phyloP scores from a whole-genome alignment of 2,888 invertebrate species.

The Patella caerulea region DNA sequence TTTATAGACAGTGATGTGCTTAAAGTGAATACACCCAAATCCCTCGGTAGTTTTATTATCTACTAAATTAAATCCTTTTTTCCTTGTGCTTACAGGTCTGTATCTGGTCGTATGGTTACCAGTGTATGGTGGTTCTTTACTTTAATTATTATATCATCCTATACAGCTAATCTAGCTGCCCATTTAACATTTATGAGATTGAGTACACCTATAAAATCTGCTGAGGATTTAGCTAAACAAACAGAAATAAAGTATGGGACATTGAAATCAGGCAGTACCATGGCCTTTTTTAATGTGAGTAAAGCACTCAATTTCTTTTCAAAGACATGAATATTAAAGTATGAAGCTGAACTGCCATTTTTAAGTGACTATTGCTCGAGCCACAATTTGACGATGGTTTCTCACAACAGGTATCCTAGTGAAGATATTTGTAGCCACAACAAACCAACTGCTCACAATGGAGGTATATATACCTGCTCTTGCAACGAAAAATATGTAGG shows the following conservation, averaged over 20 bases:
- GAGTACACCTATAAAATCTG: constrained; percentile 92
- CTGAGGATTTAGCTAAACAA: constrained; percentile 91
- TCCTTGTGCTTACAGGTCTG: constrained; percentile 75
- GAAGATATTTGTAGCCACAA: too few relatives aligned
- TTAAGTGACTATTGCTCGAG: too few relatives aligned
- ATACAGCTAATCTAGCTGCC: constrained; percentile 95
- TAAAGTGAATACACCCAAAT: background rate
- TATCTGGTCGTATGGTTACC: constrained; percentile 95
- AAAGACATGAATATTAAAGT: too few relatives aligned
- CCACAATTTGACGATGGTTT: too few relatives aligned
- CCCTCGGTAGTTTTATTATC: background rate
- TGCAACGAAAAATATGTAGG: too few relatives aligned
- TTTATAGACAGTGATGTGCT: background rate
- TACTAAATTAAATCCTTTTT: background rate
- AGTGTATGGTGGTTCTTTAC: constrained; percentile 99
- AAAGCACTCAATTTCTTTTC: too few relatives aligned
- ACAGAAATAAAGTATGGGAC: constrained; percentile 77
- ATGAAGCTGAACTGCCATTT: too few relatives aligned
- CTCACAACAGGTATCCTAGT: too few relatives aligned
- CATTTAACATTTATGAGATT: constrained; percentile 97
- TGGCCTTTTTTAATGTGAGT: constrained; percentile 87
- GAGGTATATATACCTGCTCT: too few relatives aligned
- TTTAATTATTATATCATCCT: constrained; percentile 95
- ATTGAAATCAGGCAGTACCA: constrained; percentile 81
- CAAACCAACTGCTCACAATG: too few relatives aligned